Percentiles rank a stretch among this genome's conserved stretches.
Conservation (phyloP, 2,797 vertebrate species). For the Chaetophractus vellerosus region DNA sequence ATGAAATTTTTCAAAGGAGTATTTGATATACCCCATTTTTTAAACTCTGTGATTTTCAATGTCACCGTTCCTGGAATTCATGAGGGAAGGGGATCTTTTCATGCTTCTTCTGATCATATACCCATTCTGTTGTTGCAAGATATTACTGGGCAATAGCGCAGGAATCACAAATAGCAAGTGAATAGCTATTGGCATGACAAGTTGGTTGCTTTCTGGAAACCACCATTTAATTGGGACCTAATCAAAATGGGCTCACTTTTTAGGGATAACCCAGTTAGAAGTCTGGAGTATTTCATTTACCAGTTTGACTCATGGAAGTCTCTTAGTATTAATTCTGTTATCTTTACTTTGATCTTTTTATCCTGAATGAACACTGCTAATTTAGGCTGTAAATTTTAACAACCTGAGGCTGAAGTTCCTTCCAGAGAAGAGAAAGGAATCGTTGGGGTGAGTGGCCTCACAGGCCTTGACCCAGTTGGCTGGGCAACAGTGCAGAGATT, state of each 20-base stretch:
- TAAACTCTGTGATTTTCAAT: conserved; percentile 61
- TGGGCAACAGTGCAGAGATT: not conserved
- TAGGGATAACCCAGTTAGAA: conserved; percentile 51
- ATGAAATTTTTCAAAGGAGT: conserved; percentile 75
- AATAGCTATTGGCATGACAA: not conserved
- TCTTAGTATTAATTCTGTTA: conserved; percentile 58
- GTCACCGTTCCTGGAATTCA: conserved; percentile 1
- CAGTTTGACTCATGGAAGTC: conserved; percentile 33
- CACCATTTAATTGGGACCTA: not conserved
- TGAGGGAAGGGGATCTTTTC: conserved; percentile 61
- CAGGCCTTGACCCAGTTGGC: not conserved
- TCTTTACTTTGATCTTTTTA: conserved; percentile 36
- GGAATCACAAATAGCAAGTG: not conserved
- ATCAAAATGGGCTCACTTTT: not conserved
- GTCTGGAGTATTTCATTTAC: conserved; percentile 56
- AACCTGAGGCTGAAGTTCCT: conserved; percentile 29
- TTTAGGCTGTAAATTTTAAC: conserved; percentile 63
- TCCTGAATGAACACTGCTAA: conserved; percentile 32
- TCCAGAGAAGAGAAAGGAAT: not conserved
- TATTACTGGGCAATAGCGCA: not conserved
- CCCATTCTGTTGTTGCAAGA: not conserved
- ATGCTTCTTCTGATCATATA: conserved; percentile 66
- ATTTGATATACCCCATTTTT: conserved; percentile 69
- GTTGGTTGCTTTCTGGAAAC: conserved; percentile 26
- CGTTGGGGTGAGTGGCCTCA: not conserved